A percentile compares a stretch with the other conserved stretches of the same genome.
phyloP scores from a whole-genome alignment of 2,888 invertebrate genomes.

The Clivina fossor region DNA sequence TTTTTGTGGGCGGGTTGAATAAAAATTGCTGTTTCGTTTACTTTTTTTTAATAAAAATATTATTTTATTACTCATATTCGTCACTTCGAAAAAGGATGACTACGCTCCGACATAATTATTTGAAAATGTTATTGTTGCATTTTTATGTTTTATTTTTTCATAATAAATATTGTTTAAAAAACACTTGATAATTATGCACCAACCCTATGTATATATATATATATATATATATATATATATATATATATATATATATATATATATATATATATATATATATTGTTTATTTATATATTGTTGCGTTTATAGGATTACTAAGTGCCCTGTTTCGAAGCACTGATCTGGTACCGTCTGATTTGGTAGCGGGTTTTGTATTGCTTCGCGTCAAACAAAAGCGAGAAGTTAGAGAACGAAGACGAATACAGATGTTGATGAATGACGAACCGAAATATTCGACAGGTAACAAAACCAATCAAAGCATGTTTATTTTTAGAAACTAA shows the following conservation, averaged over 20 bases:
- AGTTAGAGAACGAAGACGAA: constrained; percentile 68
- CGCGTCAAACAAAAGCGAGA: constrained; percentile 75
- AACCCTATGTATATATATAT: not conserved
- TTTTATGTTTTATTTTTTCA: no score
- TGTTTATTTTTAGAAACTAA: not conserved
- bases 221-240: not conserved
- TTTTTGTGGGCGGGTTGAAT: no score
- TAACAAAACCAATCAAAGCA: no score
- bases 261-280: not conserved
- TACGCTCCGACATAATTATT: no score
- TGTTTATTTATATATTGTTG: not conserved
- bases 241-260: not conserved
- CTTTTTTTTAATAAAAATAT: no score
- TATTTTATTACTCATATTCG: not conserved
- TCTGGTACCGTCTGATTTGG: constrained; percentile 84
- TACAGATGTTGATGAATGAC: constrained; percentile 64
- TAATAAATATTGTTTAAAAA: no score
- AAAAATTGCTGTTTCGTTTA: no score
- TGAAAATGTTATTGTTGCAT: no score
- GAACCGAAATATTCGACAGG: constrained; percentile 69
- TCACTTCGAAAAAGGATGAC: no score
- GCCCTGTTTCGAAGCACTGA: constrained; percentile 82
- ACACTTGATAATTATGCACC: no score
- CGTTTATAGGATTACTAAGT: constrained; percentile 70
- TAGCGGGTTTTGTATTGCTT: constrained; percentile 84